Percentiles rank a stretch among this genome's conserved stretches.
Conservation (phyloP, 2,888 invertebrate species). For the Drosophila melanosoma region DNA sequence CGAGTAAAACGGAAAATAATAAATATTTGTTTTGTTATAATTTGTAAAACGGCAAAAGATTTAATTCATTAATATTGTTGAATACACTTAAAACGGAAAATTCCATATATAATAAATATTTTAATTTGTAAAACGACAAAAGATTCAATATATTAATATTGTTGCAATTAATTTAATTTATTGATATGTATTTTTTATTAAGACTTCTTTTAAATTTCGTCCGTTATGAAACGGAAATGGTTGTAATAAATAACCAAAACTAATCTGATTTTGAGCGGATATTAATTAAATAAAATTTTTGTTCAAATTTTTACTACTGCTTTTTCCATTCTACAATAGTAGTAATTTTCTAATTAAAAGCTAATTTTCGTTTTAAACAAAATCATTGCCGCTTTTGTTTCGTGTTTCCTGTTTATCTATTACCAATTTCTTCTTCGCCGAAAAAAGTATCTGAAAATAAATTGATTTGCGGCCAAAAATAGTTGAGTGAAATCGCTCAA, state of each 20-base stretch:
- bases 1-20: too few relatives aligned
- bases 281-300: neutral
- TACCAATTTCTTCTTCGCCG: slow-evolving; percentile 1
- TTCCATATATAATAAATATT: neutral
- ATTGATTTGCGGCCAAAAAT: slow-evolving; percentile 33
- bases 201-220: neutral
- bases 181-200: fast-evolving
- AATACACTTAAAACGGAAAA: neutral
- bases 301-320: neutral
- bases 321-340: neutral
- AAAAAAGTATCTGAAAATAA: slow-evolving; percentile 16
- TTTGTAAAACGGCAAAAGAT: neutral
- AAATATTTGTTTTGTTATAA: neutral
- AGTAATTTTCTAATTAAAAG: neutral
- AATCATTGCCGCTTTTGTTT: neutral
- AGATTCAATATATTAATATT: neutral
- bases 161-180: too few relatives aligned
- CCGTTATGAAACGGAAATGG: neutral
- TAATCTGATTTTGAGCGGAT: neutral
- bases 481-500: slow-evolving; percentile 47
- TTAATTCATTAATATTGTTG: neutral
- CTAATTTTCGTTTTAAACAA: neutral
- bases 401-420: slow-evolving; percentile 31
- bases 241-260: neutral
- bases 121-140: neutral